Percentiles rank a stretch among this genome's conserved stretches.
These are phyloP conservation scores for Asobara japonica DNA, from an alignment of 1,140 invertebrate genomes.

Conservation along the genomic window DNA sequence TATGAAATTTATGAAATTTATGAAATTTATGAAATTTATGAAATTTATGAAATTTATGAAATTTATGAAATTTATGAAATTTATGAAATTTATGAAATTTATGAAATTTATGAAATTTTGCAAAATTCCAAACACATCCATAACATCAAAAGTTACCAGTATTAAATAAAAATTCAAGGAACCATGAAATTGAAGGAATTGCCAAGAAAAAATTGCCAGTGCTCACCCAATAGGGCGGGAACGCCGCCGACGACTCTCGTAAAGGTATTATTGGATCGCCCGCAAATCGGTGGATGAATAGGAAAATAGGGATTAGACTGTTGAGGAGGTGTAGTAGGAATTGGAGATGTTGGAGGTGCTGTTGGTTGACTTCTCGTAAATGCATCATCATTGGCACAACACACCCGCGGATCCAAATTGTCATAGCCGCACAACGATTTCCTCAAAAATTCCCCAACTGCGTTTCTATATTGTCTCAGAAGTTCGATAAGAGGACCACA, in stretches of 20 bases:
- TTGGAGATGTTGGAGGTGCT: conserved; percentile 11
- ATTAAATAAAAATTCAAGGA: background rate
- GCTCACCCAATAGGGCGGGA: conserved; percentile 48
- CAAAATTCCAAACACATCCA: no score
- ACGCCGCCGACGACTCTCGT: conserved; percentile 48
- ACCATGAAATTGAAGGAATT: background rate
- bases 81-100: no score
- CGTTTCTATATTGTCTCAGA: conserved; percentile 46
- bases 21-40: no score
- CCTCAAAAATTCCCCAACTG: conserved; percentile 59
- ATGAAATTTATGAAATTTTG: no score
- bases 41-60: no score
- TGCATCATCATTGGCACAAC: conserved; percentile 52
- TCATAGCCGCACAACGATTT: conserved; percentile 68
- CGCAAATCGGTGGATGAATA: conserved; percentile 48
- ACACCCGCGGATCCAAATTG: conserved; percentile 65
- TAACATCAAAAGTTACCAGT: no score
- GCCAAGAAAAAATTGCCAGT: background rate
- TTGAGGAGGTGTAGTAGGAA: background rate
- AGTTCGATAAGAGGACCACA: conserved; percentile 63
- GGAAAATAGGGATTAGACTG: conserved; percentile 31
- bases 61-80: no score
- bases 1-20: no score
- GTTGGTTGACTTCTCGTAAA: background rate
- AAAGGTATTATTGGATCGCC: conserved; percentile 42